phyloP scores from a whole-genome alignment of 2,888 invertebrate genomes.

The Meta bourneti region DNA sequence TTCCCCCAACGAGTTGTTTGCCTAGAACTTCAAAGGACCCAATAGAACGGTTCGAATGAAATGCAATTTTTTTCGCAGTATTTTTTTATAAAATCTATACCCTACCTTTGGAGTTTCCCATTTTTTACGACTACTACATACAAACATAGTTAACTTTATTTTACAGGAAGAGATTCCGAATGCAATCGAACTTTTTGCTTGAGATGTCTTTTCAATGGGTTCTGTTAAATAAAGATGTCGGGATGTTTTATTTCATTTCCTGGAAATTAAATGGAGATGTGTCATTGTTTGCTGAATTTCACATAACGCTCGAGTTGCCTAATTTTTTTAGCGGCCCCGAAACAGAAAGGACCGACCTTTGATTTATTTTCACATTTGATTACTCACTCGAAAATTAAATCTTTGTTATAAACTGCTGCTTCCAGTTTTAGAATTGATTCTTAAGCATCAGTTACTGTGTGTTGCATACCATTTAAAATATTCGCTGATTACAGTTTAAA shows the following conservation, averaged over 20 bases:
- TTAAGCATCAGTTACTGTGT: no score
- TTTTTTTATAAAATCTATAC: conserved; percentile 8
- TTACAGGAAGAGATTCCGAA: not conserved
- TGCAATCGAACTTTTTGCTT: not conserved
- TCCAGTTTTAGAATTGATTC: no score
- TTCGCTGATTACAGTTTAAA: no score
- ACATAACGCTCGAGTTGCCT: not conserved
- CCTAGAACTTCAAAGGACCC: conserved; percentile 35
- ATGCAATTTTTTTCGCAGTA: conserved; percentile 10
- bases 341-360: no score
- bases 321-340: not conserved
- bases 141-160: conserved; percentile 3
- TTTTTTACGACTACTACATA: not conserved
- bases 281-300: not conserved
- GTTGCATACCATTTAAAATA: no score
- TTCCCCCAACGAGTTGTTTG: conserved; percentile 33
- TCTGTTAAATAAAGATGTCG: not conserved
- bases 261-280: not conserved
- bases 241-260: not conserved
- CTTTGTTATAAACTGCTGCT: no score
- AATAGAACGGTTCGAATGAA: conserved; percentile 1
- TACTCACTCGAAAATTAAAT: no score
- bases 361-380: no score
- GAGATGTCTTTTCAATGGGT: not conserved
- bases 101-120: not conserved